Percentiles rank a stretch among this genome's conserved stretches.
These are phyloP conservation scores for Popillia japonica DNA, from an alignment of 1,140 invertebrate genomes.

Conservation along the genomic window DNA sequence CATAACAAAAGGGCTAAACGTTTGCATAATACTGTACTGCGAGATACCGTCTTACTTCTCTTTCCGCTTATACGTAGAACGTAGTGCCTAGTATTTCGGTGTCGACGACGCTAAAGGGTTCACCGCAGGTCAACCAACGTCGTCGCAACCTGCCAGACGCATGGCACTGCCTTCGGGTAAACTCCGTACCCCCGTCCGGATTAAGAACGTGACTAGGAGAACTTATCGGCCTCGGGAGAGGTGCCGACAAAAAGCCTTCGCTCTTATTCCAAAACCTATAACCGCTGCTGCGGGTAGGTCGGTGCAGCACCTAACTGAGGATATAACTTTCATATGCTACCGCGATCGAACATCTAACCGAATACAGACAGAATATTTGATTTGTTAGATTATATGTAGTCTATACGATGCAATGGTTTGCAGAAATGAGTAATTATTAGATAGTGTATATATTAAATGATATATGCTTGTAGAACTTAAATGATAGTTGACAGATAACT, in stretches of 20 bases:
- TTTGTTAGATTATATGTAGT: too few relatives aligned
- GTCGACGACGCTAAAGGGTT: slow-evolving; percentile 8
- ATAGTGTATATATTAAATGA: too few relatives aligned
- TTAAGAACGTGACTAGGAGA: slow-evolving; percentile 9
- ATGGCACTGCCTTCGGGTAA: neutral
- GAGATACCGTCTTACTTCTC: neutral
- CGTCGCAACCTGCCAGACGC: slow-evolving; percentile 10
- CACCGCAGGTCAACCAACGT: neutral
- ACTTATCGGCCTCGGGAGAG: neutral
- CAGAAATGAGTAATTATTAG: too few relatives aligned
- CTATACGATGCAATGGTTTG: too few relatives aligned
- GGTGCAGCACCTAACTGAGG: too few relatives aligned
- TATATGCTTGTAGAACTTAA: too few relatives aligned
- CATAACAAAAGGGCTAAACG: too few relatives aligned
- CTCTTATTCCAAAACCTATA: neutral
- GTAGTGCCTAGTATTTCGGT: neutral
- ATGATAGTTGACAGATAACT: too few relatives aligned
- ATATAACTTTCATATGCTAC: too few relatives aligned
- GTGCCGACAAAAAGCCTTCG: neutral
- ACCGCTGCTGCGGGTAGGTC: neutral
- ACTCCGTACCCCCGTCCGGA: neutral
- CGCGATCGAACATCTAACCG: too few relatives aligned
- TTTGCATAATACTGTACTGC: neutral
- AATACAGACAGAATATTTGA: too few relatives aligned
- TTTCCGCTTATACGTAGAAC: neutral